Evolutionary conservation across 2,797 vertebrate species (phyloP), one percentile per base, ranked within the genome.

Genomic region (Vultur gryphus): DNA sequence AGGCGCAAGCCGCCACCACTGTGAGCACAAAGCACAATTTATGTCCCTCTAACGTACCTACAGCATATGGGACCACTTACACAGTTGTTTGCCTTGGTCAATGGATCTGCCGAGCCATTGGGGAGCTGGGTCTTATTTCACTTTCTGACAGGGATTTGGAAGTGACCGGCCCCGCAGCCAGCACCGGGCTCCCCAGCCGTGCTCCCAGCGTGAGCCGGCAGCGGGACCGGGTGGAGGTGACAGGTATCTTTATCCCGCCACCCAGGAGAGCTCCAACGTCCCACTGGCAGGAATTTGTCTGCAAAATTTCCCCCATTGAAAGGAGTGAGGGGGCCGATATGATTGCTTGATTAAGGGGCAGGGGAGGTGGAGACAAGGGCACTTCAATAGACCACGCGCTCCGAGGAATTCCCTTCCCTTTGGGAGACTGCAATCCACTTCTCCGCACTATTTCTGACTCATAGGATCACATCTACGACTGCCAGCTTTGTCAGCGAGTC

Each of bases 241-340:
- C 98, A 98, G 98, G 99, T 98, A 98, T 97, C 97, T 97, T 97
- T 97, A 98, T 96, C 94, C 98, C 52, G 94, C 99, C 98, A 98
- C 89, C 62, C 98, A 98, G 97, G 97, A 98, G 86, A 97, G 91
- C 94, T 57, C 94, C 84, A 73, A 97, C 49, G 11, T 98, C 98
- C 98, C 2, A 97, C 98, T 98, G 98, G 95, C 97, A 97, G 95
- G 97, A 98, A 98, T 98, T 98, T 98, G 98, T 98, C 96, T 87
- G 95, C 97, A 97, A 93, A 96, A 97, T 97, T 97, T 94, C 79
- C 72, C 95, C 95, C 95, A 97, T 98, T 98, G 96, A 98, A 93
- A 93, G n/a, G 58, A 97, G 89, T 1, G 49, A 97, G 81, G 44
- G 93, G 64, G 73, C 57, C 3, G 18, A 95, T 96, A 96, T 75